A percentile compares a stretch with the other conserved stretches of the same genome.
These are phyloP conservation scores for Nyctalus aviator DNA, from an alignment of 2,797 vertebrate genomes.

Conservation along the genomic window DNA sequence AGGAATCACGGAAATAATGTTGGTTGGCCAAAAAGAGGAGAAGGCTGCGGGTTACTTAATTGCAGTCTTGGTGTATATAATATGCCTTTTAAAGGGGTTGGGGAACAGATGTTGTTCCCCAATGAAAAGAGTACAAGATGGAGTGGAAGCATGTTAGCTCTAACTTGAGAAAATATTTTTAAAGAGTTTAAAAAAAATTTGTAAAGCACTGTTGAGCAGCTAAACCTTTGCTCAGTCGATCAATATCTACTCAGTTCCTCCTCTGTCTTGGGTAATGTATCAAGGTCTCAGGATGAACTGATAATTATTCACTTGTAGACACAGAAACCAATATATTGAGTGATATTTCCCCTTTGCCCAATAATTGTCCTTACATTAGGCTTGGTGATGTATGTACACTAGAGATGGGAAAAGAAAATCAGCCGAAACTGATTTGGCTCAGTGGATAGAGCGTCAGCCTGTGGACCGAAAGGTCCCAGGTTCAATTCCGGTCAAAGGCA, in stretches of 20 bases:
- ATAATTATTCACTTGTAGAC: neutral
- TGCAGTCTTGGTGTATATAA: slow-evolving; percentile 67
- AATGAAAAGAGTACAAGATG: slow-evolving; percentile 35
- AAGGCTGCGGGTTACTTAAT: slow-evolving; percentile 71
- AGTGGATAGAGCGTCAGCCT: no score
- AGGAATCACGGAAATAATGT: slow-evolving; percentile 69
- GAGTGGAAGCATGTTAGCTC: neutral
- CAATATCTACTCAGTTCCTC: neutral
- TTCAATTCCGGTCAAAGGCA: no score
- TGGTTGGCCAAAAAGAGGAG: slow-evolving; percentile 67
- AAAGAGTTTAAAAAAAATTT: neutral
- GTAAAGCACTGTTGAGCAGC: neutral
- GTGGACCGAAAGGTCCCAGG: no score
- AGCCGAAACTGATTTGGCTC: no score
- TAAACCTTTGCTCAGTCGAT: slow-evolving; percentile 20
- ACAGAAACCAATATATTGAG: neutral
- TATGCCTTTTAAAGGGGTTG: slow-evolving; percentile 49
- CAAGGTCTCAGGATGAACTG: neutral
- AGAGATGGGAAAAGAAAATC: neutral
- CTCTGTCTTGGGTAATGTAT: neutral
- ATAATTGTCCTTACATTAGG: neutral
- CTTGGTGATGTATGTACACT: neutral
- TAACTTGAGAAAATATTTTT: slow-evolving; percentile 46
- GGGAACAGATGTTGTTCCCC: slow-evolving; percentile 76
- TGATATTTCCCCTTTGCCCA: neutral